These are phyloP conservation scores for Morpho achilles DNA, from an alignment of 2,888 invertebrate genomes.

Conservation along the genomic window DNA sequence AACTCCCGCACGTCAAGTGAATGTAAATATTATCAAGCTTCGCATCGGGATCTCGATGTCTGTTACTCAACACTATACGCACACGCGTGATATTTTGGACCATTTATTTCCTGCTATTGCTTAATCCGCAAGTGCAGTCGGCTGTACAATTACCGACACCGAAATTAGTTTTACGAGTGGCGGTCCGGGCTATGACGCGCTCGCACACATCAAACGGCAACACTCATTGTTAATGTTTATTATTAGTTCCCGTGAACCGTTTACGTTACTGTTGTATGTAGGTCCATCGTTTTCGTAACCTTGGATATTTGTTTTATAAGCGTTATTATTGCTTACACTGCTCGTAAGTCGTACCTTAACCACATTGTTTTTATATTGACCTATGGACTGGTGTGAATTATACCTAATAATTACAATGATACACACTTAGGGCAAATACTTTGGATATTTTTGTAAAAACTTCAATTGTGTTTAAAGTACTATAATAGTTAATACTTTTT, in stretches of 20 bases:
- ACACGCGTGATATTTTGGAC: conserved; percentile 26
- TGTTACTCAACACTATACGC: conserved; percentile 17
- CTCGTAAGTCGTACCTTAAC: not conserved
- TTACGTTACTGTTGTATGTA: conserved; percentile 53
- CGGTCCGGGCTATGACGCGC: conserved; percentile 57
- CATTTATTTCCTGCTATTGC: conserved; percentile 36
- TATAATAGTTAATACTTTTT: too few relatives aligned
- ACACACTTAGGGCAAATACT: too few relatives aligned
- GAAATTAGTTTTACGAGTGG: conserved; percentile 73
- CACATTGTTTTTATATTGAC: conserved; percentile 9
- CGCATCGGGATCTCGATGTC: conserved; percentile 1
- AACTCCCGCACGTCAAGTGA: not conserved
- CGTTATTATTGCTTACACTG: conserved; percentile 27
- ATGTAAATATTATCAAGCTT: not conserved
- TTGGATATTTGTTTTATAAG: conserved; percentile 41
- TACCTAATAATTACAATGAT: too few relatives aligned
- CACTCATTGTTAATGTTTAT: conserved; percentile 73
- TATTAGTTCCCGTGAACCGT: conserved; percentile 64
- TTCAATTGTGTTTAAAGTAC: too few relatives aligned
- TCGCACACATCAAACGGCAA: conserved; percentile 58
- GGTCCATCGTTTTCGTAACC: conserved; percentile 58
- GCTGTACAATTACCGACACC: conserved; percentile 48
- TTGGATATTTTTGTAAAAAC: too few relatives aligned
- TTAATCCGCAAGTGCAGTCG: conserved; percentile 43
- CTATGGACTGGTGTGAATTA: too few relatives aligned